Base-by-base conservation (phyloP, 2,113 vertebrate species). In the Siniperca chuatsi region DNA sequence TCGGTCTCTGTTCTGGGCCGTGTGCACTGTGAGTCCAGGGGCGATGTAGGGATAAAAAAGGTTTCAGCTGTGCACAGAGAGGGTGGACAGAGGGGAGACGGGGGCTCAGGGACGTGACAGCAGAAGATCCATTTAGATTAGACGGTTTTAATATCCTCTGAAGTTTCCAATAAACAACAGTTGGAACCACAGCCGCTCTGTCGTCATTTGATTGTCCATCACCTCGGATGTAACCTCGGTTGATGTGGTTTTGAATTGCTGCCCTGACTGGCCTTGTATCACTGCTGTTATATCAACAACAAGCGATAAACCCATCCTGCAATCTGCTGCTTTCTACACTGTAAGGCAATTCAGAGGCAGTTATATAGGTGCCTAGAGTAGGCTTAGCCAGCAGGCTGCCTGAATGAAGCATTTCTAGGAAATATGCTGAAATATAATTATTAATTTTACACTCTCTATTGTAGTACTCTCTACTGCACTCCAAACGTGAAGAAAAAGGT, bases 91-190 rank as follows among this genome's bases (percentile, higher is more conserved):
- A 46, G 37, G 25, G 40, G 55, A 35, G 23, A 37, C n/a, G 57
- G 73, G 57, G 25, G 78, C 87, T 87, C 54, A 9, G 78, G 81
- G 83, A 79, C n/a, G 9, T 86, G 88, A 89, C 82, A 87, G 86
- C 68, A 70, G 54, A 69, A 88, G 87, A 93, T 93, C 85, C 88
- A 93, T 95, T 93, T 84, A 92, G 86, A 93, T 93, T 89, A 88
- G 44, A 82, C 20, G 7, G 79, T 84, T 92, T 93, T 93, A 91
- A 93, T 95, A 90, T 93, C 82, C 86, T 90, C 37, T 70, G 65
- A 87, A 92, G 83, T 82, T 76, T 81, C 88, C 85, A 89, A 90
- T 94, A 88, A 91, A 82, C 66, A 20, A 60, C 79, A 52, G 66
- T 83, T 62, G 42, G 54, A 87, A 67, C 58, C 46, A 52, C 60